Base-by-base conservation (phyloP, 2,797 vertebrate species). In the Florisuga fusca region DNA sequence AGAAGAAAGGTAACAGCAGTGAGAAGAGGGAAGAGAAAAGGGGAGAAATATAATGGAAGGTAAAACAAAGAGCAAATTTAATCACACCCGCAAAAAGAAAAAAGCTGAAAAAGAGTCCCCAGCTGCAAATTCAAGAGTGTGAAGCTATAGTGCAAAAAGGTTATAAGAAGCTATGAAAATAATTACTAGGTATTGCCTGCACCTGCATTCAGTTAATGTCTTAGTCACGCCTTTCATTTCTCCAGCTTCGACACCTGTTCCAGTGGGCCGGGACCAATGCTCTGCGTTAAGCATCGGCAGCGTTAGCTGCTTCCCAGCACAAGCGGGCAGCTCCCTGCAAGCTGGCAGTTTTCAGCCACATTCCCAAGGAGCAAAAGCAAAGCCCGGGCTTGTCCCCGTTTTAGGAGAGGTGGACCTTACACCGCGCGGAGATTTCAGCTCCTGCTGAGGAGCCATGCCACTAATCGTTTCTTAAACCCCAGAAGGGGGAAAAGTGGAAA, bases 381-480 rank as follows among this genome's bases (percentile, higher is more conserved):
- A 57, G 54, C 38, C 21, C 4, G 3, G 18, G 4, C 11, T 18
- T 22, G 12, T 4, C 9, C 1, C 12, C 17, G 2, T 4, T 4
- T 10, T 8, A 5, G 19, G 6, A 1, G 45, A 12, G 19, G 14
- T 8, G 7, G 23, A 64, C 21, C 15, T n/a, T 5, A 12, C 11
- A 7, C 31, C 10, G 14, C 27, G 16, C 11, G 2, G 15, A 4
- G 2, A 3, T 8, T 15, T 9, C 23, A 12, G 26, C 73, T 50
- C 38, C 68, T 21, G 7, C 15, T 9, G 4, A 8, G 22, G 7
- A 51, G 7, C 6, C 11, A 8, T 6, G 10, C 13, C n/a, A 7
- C 7, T 1, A 5, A 11, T 3, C 3, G 1, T 1, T 19, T 43
- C 16, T 38, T 27, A 19, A 41, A 54, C 3, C 10, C 25, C 3